A percentile compares a stretch with the other conserved stretches of the same genome.
These are phyloP conservation scores for Morone chrysops DNA, from an alignment of 2,113 vertebrate species.

Conservation along the genomic window DNA sequence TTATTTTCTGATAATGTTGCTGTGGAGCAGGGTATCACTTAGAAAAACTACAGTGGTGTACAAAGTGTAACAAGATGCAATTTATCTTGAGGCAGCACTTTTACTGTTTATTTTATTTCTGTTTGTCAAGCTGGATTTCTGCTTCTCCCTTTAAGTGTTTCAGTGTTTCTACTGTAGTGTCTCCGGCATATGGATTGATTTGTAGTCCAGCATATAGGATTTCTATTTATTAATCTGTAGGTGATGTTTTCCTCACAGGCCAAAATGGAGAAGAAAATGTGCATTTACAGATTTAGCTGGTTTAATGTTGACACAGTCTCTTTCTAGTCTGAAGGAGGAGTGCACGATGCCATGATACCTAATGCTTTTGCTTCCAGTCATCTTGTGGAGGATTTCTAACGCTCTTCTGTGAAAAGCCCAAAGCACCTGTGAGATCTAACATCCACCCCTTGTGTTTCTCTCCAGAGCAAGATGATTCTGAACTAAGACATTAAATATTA, in stretches of 20 bases:
- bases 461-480: constrained; percentile 59
- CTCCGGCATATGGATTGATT: background rate
- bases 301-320: background rate
- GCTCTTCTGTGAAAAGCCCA: constrained; percentile 66
- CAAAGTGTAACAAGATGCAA: background rate
- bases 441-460: constrained; percentile 46
- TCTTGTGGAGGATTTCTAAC: constrained; percentile 55
- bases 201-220: background rate
- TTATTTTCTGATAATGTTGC: constrained; percentile 13
- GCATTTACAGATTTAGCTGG: constrained; percentile 3
- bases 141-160: background rate
- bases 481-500: constrained; percentile 79
- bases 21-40: background rate
- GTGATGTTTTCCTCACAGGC: background rate
- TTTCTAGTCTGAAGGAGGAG: background rate
- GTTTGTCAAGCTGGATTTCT: background rate
- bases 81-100: background rate
- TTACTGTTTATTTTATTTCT: background rate
- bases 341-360: background rate
- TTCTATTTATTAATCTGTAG: background rate
- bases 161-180: background rate
- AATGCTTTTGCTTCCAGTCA: constrained; percentile 28
- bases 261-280: background rate
- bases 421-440: constrained; percentile 68
- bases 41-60: background rate